Evolutionary conservation across 53 echinoderm and acorn worm species (phyloP).

Genomic region (Crossaster papposus): DNA sequence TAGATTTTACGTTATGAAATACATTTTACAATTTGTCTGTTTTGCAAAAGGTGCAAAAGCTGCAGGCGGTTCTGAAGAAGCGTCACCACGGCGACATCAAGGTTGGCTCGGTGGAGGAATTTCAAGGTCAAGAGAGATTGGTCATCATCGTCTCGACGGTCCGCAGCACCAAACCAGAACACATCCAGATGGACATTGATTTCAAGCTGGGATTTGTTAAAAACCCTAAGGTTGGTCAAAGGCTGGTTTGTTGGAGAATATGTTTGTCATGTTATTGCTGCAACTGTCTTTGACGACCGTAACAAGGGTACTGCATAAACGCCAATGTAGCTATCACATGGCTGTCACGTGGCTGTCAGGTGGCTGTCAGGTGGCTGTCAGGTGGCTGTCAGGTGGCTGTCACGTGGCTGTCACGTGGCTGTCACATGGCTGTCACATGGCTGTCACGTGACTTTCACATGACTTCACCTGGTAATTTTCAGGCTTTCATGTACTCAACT

Average conservation of each 20-base stretch:
- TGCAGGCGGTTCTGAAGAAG: constrained; percentile 75
- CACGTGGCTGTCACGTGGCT: not conserved
- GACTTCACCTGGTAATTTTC: too few relatives aligned
- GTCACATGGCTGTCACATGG: not conserved
- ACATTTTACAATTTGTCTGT: not conserved
- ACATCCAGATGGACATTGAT: constrained; percentile 87
- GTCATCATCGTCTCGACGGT: constrained; percentile 96
- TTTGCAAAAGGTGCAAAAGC: constrained; percentile 85
- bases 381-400: not conserved
- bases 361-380: not conserved
- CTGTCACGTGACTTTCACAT: too few relatives aligned
- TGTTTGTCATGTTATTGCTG: not conserved
- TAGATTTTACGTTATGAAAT: not conserved
- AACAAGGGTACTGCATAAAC: too few relatives aligned
- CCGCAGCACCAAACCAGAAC: constrained; percentile 89
- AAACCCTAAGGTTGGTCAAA: constrained; percentile 82
- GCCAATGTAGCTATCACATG: not conserved
- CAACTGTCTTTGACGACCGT: too few relatives aligned
- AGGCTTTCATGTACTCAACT: too few relatives aligned
- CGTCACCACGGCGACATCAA: constrained; percentile 80
- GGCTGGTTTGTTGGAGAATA: not conserved
- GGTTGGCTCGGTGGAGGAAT: constrained; percentile 97
- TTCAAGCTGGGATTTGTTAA: constrained; percentile 92
- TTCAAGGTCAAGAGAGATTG: constrained; percentile 89
- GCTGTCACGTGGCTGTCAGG: not conserved